phyloP scores from a whole-genome alignment of 2,888 invertebrate genomes.

The Chaetogeoica ovagalla region DNA sequence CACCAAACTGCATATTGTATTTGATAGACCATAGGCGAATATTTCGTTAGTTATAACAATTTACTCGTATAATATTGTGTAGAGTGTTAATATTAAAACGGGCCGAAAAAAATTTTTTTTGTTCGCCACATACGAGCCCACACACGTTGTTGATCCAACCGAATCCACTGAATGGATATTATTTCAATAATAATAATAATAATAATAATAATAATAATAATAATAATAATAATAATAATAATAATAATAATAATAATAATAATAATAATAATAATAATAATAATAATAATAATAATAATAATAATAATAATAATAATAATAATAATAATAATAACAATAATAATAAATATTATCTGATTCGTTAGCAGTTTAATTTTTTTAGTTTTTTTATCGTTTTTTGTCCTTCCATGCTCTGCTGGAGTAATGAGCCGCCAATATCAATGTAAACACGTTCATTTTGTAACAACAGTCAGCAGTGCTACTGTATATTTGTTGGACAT shows the following conservation, averaged over 20 bases:
- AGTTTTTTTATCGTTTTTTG: slow-evolving; percentile 14
- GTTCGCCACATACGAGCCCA: slow-evolving; percentile 16
- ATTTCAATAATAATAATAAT: slow-evolving; percentile 41
- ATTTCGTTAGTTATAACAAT: not conserved
- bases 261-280: slow-evolving; percentile 25
- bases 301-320: slow-evolving; percentile 30
- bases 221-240: slow-evolving; percentile 28
- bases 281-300: slow-evolving; percentile 36
- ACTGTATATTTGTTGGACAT: not conserved
- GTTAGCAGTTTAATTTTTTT: slow-evolving; percentile 33
- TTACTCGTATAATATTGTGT: not conserved
- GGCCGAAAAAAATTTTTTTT: not conserved
- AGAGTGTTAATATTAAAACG: not conserved
- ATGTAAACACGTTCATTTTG: slow-evolving; percentile 43
- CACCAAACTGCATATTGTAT: no score
- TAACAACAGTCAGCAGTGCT: not conserved
- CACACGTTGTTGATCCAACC: slow-evolving; percentile 38
- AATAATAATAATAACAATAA: slow-evolving; percentile 24
- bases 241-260: slow-evolving; percentile 37
- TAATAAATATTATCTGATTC: slow-evolving; percentile 46
- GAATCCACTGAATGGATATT: slow-evolving; percentile 26
- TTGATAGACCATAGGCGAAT: no score
- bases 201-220: slow-evolving; percentile 25
- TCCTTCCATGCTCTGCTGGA: not conserved
- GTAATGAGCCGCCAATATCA: slow-evolving; percentile 19